Evolutionary conservation across 2,888 invertebrate species (phyloP).

Genomic region (Perdita meconis): DNA sequence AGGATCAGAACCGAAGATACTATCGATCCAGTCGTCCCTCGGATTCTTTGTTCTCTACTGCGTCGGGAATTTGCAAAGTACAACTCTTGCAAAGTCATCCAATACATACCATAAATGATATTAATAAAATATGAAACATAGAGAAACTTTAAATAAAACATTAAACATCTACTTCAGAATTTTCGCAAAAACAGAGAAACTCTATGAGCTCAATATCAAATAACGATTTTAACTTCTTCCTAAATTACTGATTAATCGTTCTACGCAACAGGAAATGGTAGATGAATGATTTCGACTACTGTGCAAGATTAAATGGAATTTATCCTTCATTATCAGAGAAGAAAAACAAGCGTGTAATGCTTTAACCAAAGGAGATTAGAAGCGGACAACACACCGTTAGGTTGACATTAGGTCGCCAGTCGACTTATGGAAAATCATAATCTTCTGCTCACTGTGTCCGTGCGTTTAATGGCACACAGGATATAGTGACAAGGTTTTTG

Average conservation of each 20-base stretch:
- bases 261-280: neutral
- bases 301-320: neutral
- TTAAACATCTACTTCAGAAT: neutral
- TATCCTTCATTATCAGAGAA: slow-evolving; percentile 2
- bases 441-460: slow-evolving; percentile 24
- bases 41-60: neutral
- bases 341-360: slow-evolving; percentile 25
- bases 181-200: too few species aligned
- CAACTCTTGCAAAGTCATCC: too few species aligned
- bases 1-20: neutral
- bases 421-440: slow-evolving; percentile 46
- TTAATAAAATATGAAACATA: neutral
- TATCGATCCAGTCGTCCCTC: neutral
- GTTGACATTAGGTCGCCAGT: slow-evolving; percentile 50
- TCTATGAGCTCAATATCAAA: too few species aligned
- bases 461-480: slow-evolving; percentile 34
- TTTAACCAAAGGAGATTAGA: slow-evolving; percentile 32
- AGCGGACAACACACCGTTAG: slow-evolving; percentile 54
- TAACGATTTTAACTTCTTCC: too few species aligned
- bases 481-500: slow-evolving; percentile 50
- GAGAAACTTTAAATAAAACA: neutral
- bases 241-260: neutral
- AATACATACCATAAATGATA: neutral
- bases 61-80: neutral
- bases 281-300: neutral